A percentile compares a stretch with the other conserved stretches of the same genome.
Conservation (phyloP, 1,140 invertebrate genomes). For the Nixonia krombeini region DNA sequence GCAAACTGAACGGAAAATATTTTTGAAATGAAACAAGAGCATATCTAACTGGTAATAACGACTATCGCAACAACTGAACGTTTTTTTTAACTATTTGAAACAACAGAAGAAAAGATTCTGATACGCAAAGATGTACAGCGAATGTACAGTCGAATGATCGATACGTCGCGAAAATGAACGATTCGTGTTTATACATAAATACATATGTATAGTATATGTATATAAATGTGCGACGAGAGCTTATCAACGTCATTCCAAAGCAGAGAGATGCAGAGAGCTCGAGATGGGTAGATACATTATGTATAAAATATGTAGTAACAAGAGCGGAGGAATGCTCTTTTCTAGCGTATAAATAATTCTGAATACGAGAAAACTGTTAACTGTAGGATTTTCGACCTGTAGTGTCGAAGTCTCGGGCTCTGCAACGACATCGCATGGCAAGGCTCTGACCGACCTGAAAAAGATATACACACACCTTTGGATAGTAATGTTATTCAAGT, state of each 20-base stretch:
- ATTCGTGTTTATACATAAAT: conserved; percentile 14
- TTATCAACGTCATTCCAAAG: conserved; percentile 58
- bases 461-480: conserved; percentile 62
- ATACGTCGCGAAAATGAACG: neutral
- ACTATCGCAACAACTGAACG: conserved; percentile 15
- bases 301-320: conserved; percentile 42
- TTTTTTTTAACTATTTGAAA: conserved; percentile 5
- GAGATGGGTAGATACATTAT: conserved; percentile 49
- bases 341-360: conserved; percentile 34
- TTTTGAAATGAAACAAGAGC: conserved; percentile 10
- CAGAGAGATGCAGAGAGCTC: conserved; percentile 56
- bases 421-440: conserved; percentile 72
- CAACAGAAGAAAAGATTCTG: conserved; percentile 8
- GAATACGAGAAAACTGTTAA: conserved; percentile 41
- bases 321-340: conserved; percentile 44
- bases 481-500: conserved; percentile 6
- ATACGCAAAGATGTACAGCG: conserved; percentile 13
- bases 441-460: conserved; percentile 68
- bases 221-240: conserved; percentile 42
- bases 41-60: neutral
- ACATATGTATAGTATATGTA: conserved; percentile 8
- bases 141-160: conserved; percentile 5
- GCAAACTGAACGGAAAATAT: no score
- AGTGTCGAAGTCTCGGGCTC: conserved; percentile 71
- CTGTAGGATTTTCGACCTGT: conserved; percentile 66